A percentile compares a stretch with the other conserved stretches of the same genome.
phyloP scores from a whole-genome alignment of 1,140 invertebrate genomes.

The Drosophila nikananu region DNA sequence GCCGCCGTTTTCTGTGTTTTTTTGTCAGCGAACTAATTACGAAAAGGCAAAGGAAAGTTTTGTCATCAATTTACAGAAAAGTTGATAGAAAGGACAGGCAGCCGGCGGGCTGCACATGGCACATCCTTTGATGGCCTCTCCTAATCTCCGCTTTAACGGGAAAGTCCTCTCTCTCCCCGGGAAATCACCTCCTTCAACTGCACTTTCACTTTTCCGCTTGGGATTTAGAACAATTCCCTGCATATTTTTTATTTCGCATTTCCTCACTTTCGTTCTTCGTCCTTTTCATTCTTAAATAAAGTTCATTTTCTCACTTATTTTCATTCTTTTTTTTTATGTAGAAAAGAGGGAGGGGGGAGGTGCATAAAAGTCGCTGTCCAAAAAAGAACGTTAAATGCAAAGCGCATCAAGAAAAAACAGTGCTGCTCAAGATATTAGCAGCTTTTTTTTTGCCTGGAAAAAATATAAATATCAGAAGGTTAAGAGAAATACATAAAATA shows the following conservation, averaged over 20 bases:
- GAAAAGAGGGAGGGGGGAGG: background rate
- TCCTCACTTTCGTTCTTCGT: conserved; percentile 10
- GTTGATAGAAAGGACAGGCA: background rate
- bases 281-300: conserved; percentile 35
- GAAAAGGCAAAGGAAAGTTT: conserved; percentile 74
- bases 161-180: too few relatives aligned
- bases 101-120: conserved; percentile 3
- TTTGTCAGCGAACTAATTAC: conserved; percentile 67
- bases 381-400: conserved; percentile 41
- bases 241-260: conserved; percentile 65
- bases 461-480: background rate
- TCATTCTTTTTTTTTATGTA: conserved; percentile 12
- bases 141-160: conserved; percentile 13
- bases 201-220: conserved; percentile 61
- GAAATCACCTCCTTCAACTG: background rate
- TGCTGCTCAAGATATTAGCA: conserved; percentile 5
- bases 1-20: background rate
- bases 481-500: background rate
- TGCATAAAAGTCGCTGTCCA: conserved; percentile 43
- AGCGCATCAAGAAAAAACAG: conserved; percentile 43
- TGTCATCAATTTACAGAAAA: conserved; percentile 39
- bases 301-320: conserved; percentile 17
- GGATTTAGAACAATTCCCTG: conserved; percentile 75
- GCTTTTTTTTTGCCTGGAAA: background rate
- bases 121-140: conserved; percentile 10